Base-by-base conservation (phyloP, 2,888 invertebrate species). In the Lithophane ornitopus region DNA sequence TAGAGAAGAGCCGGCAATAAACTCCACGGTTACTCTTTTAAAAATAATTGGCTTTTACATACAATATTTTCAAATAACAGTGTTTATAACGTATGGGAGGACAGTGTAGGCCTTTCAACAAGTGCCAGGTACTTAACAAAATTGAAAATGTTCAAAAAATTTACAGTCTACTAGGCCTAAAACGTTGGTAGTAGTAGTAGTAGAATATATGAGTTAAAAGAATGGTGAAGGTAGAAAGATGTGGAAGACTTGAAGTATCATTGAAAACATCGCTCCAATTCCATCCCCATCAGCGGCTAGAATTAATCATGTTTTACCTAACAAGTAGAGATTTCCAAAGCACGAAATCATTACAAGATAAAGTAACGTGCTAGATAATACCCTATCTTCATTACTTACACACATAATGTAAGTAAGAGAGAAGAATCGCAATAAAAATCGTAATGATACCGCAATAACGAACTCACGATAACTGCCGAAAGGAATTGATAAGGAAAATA, bases 401-500 rank as follows among this genome's bases (percentile, higher is more conserved):
- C 78, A 84, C 76, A 70, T 85, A 88, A 84, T 76, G 75, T 77
- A 70, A 82, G 83, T 81, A 81, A 82, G 66, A 80, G 76, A 85
- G 83, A 85, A 65, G 83, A 84, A 78, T 85, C 82, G 84, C 83
- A 87, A 88, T 88, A 87, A 88, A 88, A 88, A 82, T 88, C 86
- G 87, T 86, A 85, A 88, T 88, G 88, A 85, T 84, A 88, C 83
- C 84, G 85, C 85, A 86, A 84, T 89, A 89, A 89, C 87, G 88
- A 89, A 87, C 89, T 88, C 84, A 77, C 84, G 85, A 86, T 85
- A 89, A 85, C 87, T 87, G 85, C 78, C 76, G 80, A 85, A 82
- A 83, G 86, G 83, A 89, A 89, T 88, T 87, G 90, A 89, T 89
- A 89, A 89, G 88, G 87, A 88, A 88, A 90, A 89, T 86, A 86